Evolutionary conservation across 2,797 vertebrate species (phyloP).

Genomic region (Melanotaenia trifasciata): DNA sequence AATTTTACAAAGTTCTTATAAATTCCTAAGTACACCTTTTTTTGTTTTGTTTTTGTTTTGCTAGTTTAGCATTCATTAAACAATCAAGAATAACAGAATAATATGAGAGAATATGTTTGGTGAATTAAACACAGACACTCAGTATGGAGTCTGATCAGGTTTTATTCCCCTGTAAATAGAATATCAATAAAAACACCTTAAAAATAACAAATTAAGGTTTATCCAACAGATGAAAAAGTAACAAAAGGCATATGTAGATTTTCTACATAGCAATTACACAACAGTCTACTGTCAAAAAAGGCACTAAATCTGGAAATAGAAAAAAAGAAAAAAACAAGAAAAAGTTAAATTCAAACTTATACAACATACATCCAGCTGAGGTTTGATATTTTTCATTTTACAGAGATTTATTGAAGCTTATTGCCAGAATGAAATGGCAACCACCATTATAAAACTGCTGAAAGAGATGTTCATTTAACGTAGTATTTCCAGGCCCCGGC

Average conservation of each 20-base stretch:
- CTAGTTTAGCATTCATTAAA: too few species aligned
- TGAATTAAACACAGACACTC: slow-evolving; percentile 36
- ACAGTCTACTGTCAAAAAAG: slow-evolving; percentile 99
- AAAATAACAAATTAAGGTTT: slow-evolving; percentile 89
- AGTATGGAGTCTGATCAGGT: slow-evolving; percentile 78
- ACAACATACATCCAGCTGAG: slow-evolving; percentile 75
- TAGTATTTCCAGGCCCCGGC: slow-evolving; percentile 39
- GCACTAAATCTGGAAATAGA: slow-evolving; percentile 99
- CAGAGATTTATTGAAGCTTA: slow-evolving; percentile 72
- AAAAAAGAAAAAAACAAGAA: slow-evolving; percentile 84
- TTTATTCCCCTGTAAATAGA: slow-evolving; percentile 99
- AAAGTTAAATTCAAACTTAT: slow-evolving; percentile 75
- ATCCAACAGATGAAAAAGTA: slow-evolving; percentile 92
- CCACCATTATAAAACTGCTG: slow-evolving; percentile 17
- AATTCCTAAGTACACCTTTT: too few species aligned
- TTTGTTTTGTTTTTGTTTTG: too few species aligned
- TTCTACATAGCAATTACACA: slow-evolving; percentile 97
- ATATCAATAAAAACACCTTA: slow-evolving; percentile 99
- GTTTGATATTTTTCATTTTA: slow-evolving; percentile 65
- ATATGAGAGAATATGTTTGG: too few species aligned
- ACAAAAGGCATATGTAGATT: slow-evolving; percentile 95
- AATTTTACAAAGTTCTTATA: too few species aligned
- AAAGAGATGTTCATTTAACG: slow-evolving; percentile 6
- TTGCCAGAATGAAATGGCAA: slow-evolving; percentile 58
- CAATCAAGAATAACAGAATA: too few species aligned